Percentiles rank a stretch among this genome's conserved stretches.
Conservation (phyloP, 2,888 invertebrate species). For the Branchellion lobata region DNA sequence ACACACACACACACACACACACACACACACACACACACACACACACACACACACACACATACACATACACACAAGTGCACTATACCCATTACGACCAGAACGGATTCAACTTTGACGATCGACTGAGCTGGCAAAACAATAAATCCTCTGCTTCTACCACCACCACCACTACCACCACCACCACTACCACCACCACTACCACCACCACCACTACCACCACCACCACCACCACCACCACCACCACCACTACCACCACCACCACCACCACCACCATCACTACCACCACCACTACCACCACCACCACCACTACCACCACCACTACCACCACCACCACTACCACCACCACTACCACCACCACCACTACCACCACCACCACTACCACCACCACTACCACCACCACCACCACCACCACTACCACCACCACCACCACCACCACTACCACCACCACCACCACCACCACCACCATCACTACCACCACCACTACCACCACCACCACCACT, state of each 20-base stretch:
- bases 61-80: no score
- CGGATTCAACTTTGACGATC: no score
- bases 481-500: slow-evolving; percentile 5
- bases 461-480: not conserved
- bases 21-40: no score
- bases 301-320: slow-evolving; percentile 28
- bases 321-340: not conserved
- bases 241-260: slow-evolving; percentile 35
- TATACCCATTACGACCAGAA: no score
- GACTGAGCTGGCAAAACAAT: no score
- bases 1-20: no score
- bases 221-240: slow-evolving; percentile 35
- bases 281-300: slow-evolving; percentile 32
- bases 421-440: slow-evolving; percentile 1
- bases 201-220: slow-evolving; percentile 45
- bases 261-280: slow-evolving; percentile 30
- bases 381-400: not conserved
- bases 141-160: slow-evolving; percentile 45
- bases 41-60: no score
- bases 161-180: slow-evolving; percentile 47
- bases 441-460: slow-evolving; percentile 1
- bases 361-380: not conserved
- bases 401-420: slow-evolving; percentile 1
- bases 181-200: slow-evolving; percentile 48
- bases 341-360: not conserved